phyloP scores from a whole-genome alignment of 2,888 invertebrate genomes.

The Timema cristinae region DNA sequence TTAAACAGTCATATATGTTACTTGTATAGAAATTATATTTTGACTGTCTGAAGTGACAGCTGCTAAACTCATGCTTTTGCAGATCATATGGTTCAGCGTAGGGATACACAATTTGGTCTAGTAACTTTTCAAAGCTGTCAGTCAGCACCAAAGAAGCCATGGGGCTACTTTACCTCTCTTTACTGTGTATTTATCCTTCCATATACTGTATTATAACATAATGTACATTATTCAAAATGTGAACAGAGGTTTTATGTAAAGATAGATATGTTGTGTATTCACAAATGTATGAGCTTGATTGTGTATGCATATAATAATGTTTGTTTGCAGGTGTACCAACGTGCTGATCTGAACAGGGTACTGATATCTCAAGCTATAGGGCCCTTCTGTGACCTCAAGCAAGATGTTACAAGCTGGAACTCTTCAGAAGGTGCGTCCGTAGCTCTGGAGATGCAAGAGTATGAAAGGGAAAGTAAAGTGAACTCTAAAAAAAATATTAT shows the following conservation, averaged over 20 bases:
- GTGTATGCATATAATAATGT: too few species aligned
- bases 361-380: slow-evolving; percentile 83
- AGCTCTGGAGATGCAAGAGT: slow-evolving; percentile 84
- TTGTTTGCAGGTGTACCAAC: slow-evolving; percentile 63
- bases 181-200: slow-evolving; percentile 2
- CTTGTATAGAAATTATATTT: too few species aligned
- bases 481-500: too few species aligned
- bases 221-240: not conserved
- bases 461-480: slow-evolving; percentile 81
- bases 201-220: not conserved
- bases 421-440: slow-evolving; percentile 91
- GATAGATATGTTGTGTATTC: not conserved
- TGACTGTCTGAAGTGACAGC: too few species aligned
- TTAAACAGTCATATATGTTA: too few species aligned
- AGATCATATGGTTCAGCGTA: too few species aligned
- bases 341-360: slow-evolving; percentile 87
- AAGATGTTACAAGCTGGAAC: slow-evolving; percentile 85
- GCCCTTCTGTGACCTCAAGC: slow-evolving; percentile 83
- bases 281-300: not conserved
- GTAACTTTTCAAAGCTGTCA: too few species aligned
- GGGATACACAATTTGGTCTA: too few species aligned
- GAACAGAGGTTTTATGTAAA: too few species aligned
- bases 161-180: too few species aligned
- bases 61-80: too few species aligned
- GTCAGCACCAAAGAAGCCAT: too few species aligned